These are phyloP conservation scores for Drepanosiphum platanoidis DNA, from an alignment of 2,888 invertebrate genomes.

Conservation along the genomic window DNA sequence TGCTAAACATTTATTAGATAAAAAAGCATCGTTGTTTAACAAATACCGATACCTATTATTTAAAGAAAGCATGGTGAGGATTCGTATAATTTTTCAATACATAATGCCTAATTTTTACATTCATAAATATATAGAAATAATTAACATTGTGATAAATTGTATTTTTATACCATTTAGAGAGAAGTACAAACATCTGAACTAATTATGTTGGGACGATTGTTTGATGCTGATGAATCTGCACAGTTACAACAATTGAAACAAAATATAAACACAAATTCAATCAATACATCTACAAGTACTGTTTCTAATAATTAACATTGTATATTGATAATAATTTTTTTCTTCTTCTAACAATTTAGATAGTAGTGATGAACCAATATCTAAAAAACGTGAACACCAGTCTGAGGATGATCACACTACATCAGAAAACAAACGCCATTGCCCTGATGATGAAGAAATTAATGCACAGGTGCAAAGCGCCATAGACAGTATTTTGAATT, in stretches of 20 bases:
- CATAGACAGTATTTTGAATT: slow-evolving; percentile 80
- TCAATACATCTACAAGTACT: slow-evolving; percentile 63
- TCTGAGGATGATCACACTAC: slow-evolving; percentile 50
- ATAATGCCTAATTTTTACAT: too few relatives aligned
- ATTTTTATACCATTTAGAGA: slow-evolving; percentile 72
- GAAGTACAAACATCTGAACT: slow-evolving; percentile 79
- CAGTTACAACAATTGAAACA: slow-evolving; percentile 73
- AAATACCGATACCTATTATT: slow-evolving; percentile 79
- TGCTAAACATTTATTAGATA: slow-evolving; percentile 75
- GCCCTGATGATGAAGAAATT: slow-evolving; percentile 72
- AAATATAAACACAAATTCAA: slow-evolving; percentile 66
- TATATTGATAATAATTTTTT: neutral
- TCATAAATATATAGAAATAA: neutral
- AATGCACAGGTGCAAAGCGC: slow-evolving; percentile 83
- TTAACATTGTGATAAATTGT: neutral
- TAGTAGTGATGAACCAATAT: slow-evolving; percentile 41
- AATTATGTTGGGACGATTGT: slow-evolving; percentile 80
- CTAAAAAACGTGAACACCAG: slow-evolving; percentile 60
- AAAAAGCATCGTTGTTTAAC: slow-evolving; percentile 77
- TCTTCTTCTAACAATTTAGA: slow-evolving; percentile 6
- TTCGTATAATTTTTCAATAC: neutral
- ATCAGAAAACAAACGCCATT: slow-evolving; percentile 62
- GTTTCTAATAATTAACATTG: neutral
- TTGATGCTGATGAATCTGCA: slow-evolving; percentile 77
- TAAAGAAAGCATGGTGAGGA: slow-evolving; percentile 81